A percentile compares a stretch with the other conserved stretches of the same genome.
phyloP scores from a whole-genome alignment of 64 coral and sea anemone genomes.

The Platygyra sinensis region DNA sequence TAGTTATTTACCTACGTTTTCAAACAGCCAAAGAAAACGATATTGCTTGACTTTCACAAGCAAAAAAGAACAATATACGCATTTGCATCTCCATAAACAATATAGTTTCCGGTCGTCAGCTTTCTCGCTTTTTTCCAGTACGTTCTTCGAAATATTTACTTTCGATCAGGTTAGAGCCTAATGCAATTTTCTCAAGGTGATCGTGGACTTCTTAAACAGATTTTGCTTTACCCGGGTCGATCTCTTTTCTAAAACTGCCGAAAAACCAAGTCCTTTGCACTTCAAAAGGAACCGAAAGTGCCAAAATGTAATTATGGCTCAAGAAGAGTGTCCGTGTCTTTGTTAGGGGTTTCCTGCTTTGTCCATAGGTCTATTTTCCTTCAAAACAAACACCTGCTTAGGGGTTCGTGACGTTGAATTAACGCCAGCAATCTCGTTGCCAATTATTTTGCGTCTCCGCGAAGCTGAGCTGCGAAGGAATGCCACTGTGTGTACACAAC shows the following conservation, averaged over 20 bases:
- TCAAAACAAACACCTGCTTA: conserved; percentile 51
- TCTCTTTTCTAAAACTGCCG: background rate
- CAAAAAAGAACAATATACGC: conserved; percentile 41
- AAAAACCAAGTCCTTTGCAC: conserved; percentile 13
- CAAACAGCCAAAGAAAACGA: conserved; percentile 29
- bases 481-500: conserved; percentile 28
- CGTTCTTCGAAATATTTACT: conserved; percentile 30
- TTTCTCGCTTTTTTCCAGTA: conserved; percentile 36
- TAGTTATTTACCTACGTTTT: conserved; percentile 7
- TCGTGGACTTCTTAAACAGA: conserved; percentile 20
- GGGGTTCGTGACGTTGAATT: conserved; percentile 5
- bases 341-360: conserved; percentile 55
- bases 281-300: conserved; percentile 53
- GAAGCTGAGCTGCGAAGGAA: conserved; percentile 17
- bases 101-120: conserved; percentile 51
- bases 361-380: conserved; percentile 28
- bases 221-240: background rate
- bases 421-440: background rate
- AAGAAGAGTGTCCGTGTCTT: conserved; percentile 27
- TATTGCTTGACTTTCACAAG: conserved; percentile 30
- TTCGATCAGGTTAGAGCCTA: background rate
- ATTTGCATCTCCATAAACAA: conserved; percentile 55
- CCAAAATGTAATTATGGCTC: conserved; percentile 32
- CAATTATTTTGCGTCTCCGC: background rate
- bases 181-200: conserved; percentile 24